Evolutionary conservation across 1,140 invertebrate species (phyloP), one percentile per base, ranked within the genome.

Genomic region (Bombus waltoni): DNA sequence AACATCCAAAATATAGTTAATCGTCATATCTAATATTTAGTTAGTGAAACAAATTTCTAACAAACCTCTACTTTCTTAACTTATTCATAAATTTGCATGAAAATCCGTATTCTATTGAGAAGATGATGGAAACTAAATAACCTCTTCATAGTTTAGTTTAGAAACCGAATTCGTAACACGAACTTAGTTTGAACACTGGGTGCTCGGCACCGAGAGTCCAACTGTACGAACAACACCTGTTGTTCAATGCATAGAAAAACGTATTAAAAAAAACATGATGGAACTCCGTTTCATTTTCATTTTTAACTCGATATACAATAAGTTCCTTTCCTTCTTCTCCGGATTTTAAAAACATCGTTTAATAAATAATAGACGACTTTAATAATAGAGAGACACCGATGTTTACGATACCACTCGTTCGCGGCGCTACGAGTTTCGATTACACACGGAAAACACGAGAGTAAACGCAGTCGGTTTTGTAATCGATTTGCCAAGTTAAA

Each of bases 401-500:
- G n/a, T 68, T 76, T 68, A 53, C 65, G 6, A 42, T 40, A 25
- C 13, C 25, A 44, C 13, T 40, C 38, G 57, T 68, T 47, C 42
- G 40, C 22, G 57, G n/a, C 40, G 71, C 13, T 40, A 35, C 13
- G 57, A 66, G 40, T 32, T n/a, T 65, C 40, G 38, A 57, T 74
- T 11, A 42, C n/a, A 38, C n/a, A 42, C 40, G 53, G 28, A 28
- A 59, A 73, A 62, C 38, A 40, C 59, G 59, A 68, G 40, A 18
- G 44, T 53, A 72, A 47, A 70, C 70, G 47, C 40, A 62, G 47
- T 86, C 65, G 13, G 70, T 75, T 76, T 70, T 70, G 72, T 79
- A 68, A 82, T 89, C 79, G 42, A 68, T 88, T 80, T 47, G 53
- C 65, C 32, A 62, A 86, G 78, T 75, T 81, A 62, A 62, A 84